Evolutionary conservation across 2,888 invertebrate genomes (phyloP).

Genomic region (Macrostomum cliftonense): DNA sequence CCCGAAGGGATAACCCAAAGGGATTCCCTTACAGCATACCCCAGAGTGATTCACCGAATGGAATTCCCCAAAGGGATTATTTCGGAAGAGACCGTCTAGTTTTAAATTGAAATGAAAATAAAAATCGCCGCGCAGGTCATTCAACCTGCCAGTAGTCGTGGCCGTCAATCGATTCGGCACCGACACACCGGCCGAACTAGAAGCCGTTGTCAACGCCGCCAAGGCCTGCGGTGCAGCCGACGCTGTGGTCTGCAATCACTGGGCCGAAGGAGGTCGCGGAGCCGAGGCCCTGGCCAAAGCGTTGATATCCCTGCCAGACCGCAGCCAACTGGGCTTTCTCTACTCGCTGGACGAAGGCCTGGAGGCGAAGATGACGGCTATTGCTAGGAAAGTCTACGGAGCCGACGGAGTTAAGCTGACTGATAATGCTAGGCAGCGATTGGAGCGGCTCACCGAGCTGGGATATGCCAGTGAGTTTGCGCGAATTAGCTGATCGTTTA

Average conservation of each 20-base stretch:
- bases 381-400: constrained; percentile 84
- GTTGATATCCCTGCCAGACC: constrained; percentile 56
- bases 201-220: constrained; percentile 54
- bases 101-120: too few species aligned
- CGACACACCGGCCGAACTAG: constrained; percentile 64
- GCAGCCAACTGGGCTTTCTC: constrained; percentile 41
- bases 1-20: too few species aligned
- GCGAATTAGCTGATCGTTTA: too few species aligned
- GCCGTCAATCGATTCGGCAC: constrained; percentile 71
- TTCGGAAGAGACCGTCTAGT: too few species aligned
- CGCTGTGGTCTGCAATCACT: constrained; percentile 70
- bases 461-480: constrained; percentile 76
- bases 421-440: constrained; percentile 50
- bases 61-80: too few species aligned
- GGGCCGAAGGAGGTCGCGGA: constrained; percentile 66
- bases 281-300: constrained; percentile 67
- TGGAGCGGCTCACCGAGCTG: constrained; percentile 54
- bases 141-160: constrained; percentile 63
- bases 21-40: too few species aligned
- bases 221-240: constrained; percentile 61
- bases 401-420: constrained; percentile 65
- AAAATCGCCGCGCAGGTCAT: too few species aligned
- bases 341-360: constrained; percentile 46
- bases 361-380: constrained; percentile 63
- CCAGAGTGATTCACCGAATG: too few species aligned